Evolutionary conservation across 2,113 vertebrate genomes (phyloP).

Genomic region (Jaculus jaculus): DNA sequence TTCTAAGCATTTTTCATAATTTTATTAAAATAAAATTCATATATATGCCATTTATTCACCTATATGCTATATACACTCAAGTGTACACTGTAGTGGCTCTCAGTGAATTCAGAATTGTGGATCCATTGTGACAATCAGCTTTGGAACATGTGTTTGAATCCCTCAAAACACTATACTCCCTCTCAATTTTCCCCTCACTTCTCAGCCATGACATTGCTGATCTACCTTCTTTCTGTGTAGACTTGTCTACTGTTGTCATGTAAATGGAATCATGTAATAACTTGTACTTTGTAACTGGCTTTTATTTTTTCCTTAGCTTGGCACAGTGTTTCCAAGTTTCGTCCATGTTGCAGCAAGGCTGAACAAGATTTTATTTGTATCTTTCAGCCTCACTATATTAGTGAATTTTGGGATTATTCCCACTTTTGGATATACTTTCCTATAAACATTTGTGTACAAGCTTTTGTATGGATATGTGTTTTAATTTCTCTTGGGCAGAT

Average conservation of each 20-base stretch:
- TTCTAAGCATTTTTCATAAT: background rate
- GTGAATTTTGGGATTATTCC: background rate
- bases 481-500: conserved; percentile 10
- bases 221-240: background rate
- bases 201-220: background rate
- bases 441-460: background rate
- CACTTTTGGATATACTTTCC: background rate
- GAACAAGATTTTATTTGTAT: background rate
- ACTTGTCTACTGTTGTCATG: background rate
- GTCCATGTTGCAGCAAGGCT: background rate
- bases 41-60: background rate
- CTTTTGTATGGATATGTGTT: background rate
- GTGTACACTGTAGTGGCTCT: background rate
- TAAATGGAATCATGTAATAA: background rate
- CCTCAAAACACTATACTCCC: too few relatives aligned
- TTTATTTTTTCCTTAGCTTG: background rate
- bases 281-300: background rate
- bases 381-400: background rate
- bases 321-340: background rate
- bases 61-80: too few relatives aligned
- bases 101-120: background rate
- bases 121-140: background rate
- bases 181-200: too few relatives aligned
- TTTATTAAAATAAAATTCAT: background rate
- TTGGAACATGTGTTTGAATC: background rate